Evolutionary conservation across 2,113 vertebrate species (phyloP), one percentile per base, ranked within the genome.

Genomic region (Salvelinus alpinus): DNA sequence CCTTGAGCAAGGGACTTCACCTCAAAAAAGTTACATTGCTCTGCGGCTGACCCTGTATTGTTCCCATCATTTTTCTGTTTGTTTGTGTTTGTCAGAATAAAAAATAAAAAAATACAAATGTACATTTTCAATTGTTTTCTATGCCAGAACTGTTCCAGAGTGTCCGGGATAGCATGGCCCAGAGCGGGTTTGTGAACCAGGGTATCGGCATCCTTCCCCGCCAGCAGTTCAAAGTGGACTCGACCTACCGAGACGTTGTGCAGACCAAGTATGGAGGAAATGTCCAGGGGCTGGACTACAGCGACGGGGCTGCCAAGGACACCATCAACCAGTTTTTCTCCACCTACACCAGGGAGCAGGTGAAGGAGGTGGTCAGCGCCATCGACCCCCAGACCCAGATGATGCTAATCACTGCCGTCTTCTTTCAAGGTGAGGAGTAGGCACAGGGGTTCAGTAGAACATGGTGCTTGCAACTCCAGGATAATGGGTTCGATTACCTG

Each of bases 201-300:
- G 93, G 93, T 0, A 86, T 88, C 13, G 82, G 93, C 14, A 57
- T 96, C 69, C 93, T 97, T 27, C 82, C 94, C 4, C 84, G 90
- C 25, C 79, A 91, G 70, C 80, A 84, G 22, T 86, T 95, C 18
- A 54, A 74, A 8, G 76, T 94, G 70, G 88, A 88, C 0, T 75
- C 91, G 0, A 72, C 84, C 64, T 97, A 95, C 74, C 60, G 82
- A 72, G 91, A 93, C 48, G 76, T 92, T 75, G 90, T 96, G n/a
- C 93, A 90, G 84, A 79, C 78, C 13, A 95, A 94, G 73, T 95
- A 96, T 6, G 80, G 92, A 14, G 94, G 89, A 18, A 90, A 89
- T 7, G 88, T 82, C 3, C 80, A 90, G 73, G 81, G 14, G 44
- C 54, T 96, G 70, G 82, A 91, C 75, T 96, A 94, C 74, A 74